Evolutionary conservation across 2,797 vertebrate genomes (phyloP).

Genomic region (Rhodeus uyekii): DNA sequence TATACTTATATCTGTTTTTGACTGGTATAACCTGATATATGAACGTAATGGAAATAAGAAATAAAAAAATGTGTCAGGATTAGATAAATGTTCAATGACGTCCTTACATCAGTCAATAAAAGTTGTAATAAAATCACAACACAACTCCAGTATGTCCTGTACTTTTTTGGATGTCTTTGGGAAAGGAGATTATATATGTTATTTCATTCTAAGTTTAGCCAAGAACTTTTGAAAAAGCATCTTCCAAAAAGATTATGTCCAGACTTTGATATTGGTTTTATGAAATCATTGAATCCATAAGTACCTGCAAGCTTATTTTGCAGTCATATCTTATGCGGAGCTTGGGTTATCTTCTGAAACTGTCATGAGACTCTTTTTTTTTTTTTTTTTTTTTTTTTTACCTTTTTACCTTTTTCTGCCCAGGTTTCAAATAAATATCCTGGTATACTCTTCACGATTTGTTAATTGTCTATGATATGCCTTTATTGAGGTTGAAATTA

Average conservation of each 20-base stretch:
- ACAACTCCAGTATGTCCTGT: not conserved
- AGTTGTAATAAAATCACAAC: constrained; percentile 34
- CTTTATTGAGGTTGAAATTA: not conserved
- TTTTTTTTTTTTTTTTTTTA: too few species aligned
- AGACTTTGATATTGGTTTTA: constrained; percentile 30
- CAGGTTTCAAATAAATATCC: not conserved
- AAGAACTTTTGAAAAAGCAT: constrained; percentile 30
- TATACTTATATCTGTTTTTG: too few species aligned
- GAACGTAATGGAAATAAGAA: not conserved
- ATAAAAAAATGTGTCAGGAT: not conserved
- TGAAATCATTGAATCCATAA: constrained; percentile 26
- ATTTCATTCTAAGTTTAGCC: constrained; percentile 39
- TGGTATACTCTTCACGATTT: not conserved
- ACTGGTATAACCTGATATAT: not conserved
- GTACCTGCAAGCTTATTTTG: not conserved
- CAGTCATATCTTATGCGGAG: not conserved
- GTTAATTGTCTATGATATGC: not conserved
- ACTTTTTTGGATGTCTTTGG: not conserved
- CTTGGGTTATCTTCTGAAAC: constrained; percentile 11
- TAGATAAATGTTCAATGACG: not conserved
- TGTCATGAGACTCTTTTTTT: constrained; percentile 5
- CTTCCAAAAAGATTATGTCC: constrained; percentile 29
- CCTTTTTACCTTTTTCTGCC: not conserved
- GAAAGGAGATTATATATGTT: constrained; percentile 27
- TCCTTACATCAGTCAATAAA: not conserved